Evolutionary conservation across 2,888 invertebrate genomes (phyloP), one percentile per base, ranked within the genome.

Genomic region (Aradus depressus): DNA sequence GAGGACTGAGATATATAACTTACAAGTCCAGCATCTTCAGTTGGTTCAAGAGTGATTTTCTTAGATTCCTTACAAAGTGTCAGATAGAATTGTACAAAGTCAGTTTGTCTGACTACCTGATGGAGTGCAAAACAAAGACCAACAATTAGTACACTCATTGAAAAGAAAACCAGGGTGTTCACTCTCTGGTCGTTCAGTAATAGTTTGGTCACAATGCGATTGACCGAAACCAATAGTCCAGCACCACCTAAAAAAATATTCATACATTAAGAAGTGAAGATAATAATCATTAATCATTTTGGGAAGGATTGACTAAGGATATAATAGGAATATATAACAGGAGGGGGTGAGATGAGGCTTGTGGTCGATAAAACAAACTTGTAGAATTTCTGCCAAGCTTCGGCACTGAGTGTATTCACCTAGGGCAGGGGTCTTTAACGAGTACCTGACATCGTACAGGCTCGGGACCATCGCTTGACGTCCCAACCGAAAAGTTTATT

Each of bases 91-190:
- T 82, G 79, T 25, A 91, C 85, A 62, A 91, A 84, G 8, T 87
- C 84, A 32, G 86, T 83, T 53, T 80, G 76, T 64, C 84, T 78
- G 58, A 87, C 80, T 38, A 83, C 70, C 64, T 84, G 77, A 64
- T 91, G 88, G 58, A 88, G 70, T 59, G 81, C 72, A 60, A 84
- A 86, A 63, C 91, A 91, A 23, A 80, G 71, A 19, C 80, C 72
- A 18, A 92, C 79, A 23, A 86, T 79, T 34, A 79, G 69, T 48
- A 86, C 82, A 35, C 89, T 89, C 50, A 87, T 74, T 32, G 80
- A 72, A 68, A 92, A 92, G 71, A 92, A 92, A 67, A 87, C 79
- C 55, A 87, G 79, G 0, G 91, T 92, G 64, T 88, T 91, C 31
- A 81, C 75, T 32, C 79, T 76, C 48, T 88, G 81, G 62, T 86